A percentile compares a stretch with the other conserved stretches of the same genome.
Evolutionary conservation across 53 echinoderm and acorn worm species (phyloP).

Genomic region (Henricia sp.): DNA sequence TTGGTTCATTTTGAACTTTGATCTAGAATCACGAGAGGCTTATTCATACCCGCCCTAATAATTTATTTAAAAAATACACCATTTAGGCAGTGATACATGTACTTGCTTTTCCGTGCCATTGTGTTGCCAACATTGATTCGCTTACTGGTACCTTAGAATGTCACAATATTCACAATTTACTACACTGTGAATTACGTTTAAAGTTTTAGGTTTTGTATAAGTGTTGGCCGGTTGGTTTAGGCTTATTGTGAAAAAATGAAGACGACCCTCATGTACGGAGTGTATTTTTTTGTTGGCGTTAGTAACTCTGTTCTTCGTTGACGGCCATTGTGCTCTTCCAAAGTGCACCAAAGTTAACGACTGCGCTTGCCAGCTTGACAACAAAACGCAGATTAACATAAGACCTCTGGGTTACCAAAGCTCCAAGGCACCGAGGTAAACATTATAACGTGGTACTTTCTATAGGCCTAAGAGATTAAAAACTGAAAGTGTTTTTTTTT

Average conservation of each 20-base stretch:
- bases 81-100: no score
- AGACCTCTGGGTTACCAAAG: constrained; percentile 21
- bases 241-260: no score
- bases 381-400: constrained; percentile 11
- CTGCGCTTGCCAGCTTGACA: constrained; percentile 12
- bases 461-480: no score
- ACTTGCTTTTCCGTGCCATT: no score
- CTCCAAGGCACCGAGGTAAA: constrained; percentile 6
- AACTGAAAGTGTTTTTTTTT: no score
- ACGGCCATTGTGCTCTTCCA: background rate
- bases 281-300: background rate
- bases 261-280: background rate
- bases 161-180: background rate
- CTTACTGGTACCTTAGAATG: background rate
- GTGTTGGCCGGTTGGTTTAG: background rate
- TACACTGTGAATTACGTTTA: background rate
- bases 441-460: no score
- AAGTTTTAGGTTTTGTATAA: background rate
- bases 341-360: constrained; percentile 27
- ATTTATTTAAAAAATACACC: no score
- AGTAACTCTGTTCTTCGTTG: background rate
- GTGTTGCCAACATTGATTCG: no score
- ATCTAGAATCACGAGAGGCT: no score
- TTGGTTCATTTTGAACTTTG: no score
- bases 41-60: no score